phyloP scores from a whole-genome alignment of 2,888 invertebrate genomes.

The Agrochola litura region DNA sequence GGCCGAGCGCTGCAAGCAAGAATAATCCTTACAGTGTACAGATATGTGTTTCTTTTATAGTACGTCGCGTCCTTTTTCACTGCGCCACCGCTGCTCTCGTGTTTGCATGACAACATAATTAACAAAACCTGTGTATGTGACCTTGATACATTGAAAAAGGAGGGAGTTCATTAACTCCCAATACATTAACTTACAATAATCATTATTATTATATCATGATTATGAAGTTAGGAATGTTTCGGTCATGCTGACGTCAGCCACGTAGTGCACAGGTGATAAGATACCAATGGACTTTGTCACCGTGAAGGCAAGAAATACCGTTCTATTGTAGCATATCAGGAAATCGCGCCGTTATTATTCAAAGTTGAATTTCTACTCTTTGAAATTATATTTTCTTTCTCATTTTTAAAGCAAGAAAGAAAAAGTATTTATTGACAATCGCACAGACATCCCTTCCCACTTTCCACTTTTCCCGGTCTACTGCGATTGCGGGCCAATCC shows the following conservation, averaged over 20 bases:
- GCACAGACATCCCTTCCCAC: too few species aligned
- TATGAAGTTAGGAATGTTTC: background rate
- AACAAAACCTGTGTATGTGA: background rate
- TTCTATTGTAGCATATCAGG: background rate
- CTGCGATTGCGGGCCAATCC: too few species aligned
- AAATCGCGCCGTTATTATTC: background rate
- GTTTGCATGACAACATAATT: background rate
- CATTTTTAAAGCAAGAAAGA: background rate
- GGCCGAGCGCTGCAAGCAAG: too few species aligned
- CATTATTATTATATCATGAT: background rate
- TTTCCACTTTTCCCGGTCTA: too few species aligned
- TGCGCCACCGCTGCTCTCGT: background rate
- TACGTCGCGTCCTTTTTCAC: too few species aligned
- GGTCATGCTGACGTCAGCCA: slow-evolving; percentile 8
- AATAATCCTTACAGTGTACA: too few species aligned
- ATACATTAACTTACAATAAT: too few species aligned
- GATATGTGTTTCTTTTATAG: too few species aligned
- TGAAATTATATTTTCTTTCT: background rate
- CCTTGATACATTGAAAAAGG: background rate
- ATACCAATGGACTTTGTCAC: background rate
- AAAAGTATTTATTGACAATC: too few species aligned
- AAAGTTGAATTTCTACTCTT: background rate
- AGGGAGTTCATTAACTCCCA: too few species aligned
- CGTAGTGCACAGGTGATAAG: slow-evolving; percentile 7
- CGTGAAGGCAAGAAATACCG: background rate